A percentile compares a stretch with the other conserved stretches of the same genome.
These are phyloP conservation scores for Malachius bipustulatus DNA, from an alignment of 2,888 invertebrate species.

Conservation along the genomic window DNA sequence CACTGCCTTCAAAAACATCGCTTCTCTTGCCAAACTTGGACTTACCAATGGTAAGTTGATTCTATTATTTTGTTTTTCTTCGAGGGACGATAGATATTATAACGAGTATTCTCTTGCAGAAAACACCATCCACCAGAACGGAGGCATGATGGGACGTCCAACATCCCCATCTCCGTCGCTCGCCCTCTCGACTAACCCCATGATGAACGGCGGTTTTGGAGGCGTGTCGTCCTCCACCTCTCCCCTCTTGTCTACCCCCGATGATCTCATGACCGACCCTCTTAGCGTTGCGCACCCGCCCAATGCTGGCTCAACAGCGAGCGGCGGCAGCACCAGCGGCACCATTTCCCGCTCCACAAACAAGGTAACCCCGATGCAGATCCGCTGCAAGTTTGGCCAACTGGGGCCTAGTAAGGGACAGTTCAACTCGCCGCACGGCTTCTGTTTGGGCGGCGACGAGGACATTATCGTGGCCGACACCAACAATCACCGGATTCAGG, in stretches of 20 bases:
- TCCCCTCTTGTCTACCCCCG: constrained; percentile 43
- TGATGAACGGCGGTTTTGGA: constrained; percentile 47
- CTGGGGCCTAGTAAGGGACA: constrained; percentile 86
- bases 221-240: constrained; percentile 50
- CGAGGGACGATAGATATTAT: neutral
- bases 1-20: constrained; percentile 77
- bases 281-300: constrained; percentile 42
- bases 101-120: neutral
- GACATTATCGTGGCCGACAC: constrained; percentile 95
- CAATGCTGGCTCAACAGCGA: constrained; percentile 27
- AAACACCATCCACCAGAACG: constrained; percentile 28
- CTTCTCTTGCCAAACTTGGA: constrained; percentile 80
- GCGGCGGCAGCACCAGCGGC: constrained; percentile 39
- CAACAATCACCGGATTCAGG: constrained; percentile 91
- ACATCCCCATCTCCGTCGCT: constrained; percentile 49
- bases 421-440: constrained; percentile 95
- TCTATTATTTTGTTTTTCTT: neutral
- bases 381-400: constrained; percentile 87
- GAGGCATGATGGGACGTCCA: constrained; percentile 44
- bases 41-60: constrained; percentile 46
- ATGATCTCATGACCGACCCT: constrained; percentile 39
- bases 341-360: constrained; percentile 41
- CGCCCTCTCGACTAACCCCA: constrained; percentile 35
- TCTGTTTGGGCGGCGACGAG: constrained; percentile 88
- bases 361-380: constrained; percentile 76